Percentiles rank a stretch among this genome's conserved stretches.
These are phyloP conservation scores for Apis dorsata DNA, from an alignment of 1,140 invertebrate species.

Conservation along the genomic window DNA sequence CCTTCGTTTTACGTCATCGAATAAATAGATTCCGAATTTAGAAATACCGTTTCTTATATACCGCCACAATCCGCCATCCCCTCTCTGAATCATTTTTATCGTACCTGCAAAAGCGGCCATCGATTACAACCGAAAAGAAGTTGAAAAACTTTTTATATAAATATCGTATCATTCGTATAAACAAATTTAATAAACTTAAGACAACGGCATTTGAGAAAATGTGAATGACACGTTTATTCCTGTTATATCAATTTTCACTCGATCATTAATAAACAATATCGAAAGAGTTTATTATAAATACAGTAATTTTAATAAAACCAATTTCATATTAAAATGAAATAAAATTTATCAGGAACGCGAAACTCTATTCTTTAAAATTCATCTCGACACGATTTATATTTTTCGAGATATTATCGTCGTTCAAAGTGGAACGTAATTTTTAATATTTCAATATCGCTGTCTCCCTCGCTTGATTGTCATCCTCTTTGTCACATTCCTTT, in stretches of 20 bases:
- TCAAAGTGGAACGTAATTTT: background rate
- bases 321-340: background rate
- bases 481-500: background rate
- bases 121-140: background rate
- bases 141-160: background rate
- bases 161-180: background rate
- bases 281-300: background rate
- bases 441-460: background rate
- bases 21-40: constrained; percentile 1
- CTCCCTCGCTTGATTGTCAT: background rate
- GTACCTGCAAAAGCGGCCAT: too few species aligned
- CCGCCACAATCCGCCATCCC: background rate
- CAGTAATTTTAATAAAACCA: background rate
- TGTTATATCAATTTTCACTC: too few species aligned
- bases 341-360: background rate
- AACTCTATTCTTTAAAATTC: background rate
- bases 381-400: too few species aligned
- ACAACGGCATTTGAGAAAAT: too few species aligned
- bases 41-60: background rate
- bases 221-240: too few species aligned
- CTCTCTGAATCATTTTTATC: too few species aligned
- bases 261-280: too few species aligned
- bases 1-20: background rate
- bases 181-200: too few species aligned
- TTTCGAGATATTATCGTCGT: background rate